Percentiles rank a stretch among this genome's conserved stretches.
These are phyloP conservation scores for Cantharis nigra DNA, from an alignment of 2,888 invertebrate genomes.

Conservation along the genomic window DNA sequence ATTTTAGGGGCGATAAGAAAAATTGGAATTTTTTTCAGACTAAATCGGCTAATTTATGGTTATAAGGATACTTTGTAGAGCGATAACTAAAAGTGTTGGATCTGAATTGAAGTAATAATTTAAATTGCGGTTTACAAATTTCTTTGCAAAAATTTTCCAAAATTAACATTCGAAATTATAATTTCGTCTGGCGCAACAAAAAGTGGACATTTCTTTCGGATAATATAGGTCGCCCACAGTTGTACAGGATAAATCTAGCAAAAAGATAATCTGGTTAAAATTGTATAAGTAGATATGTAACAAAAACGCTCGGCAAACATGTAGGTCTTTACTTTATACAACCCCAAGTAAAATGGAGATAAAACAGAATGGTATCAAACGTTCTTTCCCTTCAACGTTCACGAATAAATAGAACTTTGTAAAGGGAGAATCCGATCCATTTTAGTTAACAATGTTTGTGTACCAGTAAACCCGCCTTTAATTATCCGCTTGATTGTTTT, in stretches of 20 bases:
- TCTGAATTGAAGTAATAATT: background rate
- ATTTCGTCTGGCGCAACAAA: background rate
- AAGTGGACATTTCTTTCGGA: background rate
- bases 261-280: conserved; percentile 43
- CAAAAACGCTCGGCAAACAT: conserved; percentile 44
- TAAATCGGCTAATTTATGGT: background rate
- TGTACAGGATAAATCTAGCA: conserved; percentile 6
- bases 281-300: conserved; percentile 39
- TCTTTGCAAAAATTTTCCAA: background rate
- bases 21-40: background rate
- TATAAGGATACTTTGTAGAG: background rate
- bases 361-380: conserved; percentile 34
- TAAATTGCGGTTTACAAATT: background rate
- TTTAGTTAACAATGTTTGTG: conserved; percentile 34
- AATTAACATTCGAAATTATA: background rate
- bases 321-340: conserved; percentile 37
- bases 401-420: conserved; percentile 36
- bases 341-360: conserved; percentile 39
- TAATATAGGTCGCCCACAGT: background rate
- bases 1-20: background rate
- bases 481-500: conserved; percentile 12
- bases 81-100: background rate
- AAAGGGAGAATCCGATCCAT: conserved; percentile 36
- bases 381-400: conserved; percentile 31
- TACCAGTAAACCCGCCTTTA: conserved; percentile 36